phyloP scores from a whole-genome alignment of 2,797 vertebrate species.

The Cirrhinus mrigala region DNA sequence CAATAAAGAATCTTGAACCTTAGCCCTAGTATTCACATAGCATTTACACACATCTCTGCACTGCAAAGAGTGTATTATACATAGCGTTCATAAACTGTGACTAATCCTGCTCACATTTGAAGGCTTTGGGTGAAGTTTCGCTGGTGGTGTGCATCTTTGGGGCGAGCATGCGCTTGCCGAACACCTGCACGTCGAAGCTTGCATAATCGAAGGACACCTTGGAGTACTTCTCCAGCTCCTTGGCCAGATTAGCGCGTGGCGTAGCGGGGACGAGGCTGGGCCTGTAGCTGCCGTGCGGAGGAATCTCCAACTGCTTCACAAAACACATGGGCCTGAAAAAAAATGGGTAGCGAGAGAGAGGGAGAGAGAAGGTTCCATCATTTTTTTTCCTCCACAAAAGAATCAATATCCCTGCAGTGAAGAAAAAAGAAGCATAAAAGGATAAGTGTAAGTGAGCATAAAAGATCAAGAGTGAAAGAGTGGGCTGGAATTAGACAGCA shows the following conservation, averaged over 20 bases:
- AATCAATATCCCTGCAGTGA: slow-evolving; percentile 51
- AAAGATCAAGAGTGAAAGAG: slow-evolving; percentile 55
- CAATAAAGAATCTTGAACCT: slow-evolving; percentile 17
- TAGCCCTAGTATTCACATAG: background rate
- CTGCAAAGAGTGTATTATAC: slow-evolving; percentile 22
- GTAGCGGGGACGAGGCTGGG: slow-evolving; percentile 89
- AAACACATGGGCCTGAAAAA: slow-evolving; percentile 95
- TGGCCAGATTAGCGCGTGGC: slow-evolving; percentile 94
- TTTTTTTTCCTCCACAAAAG: slow-evolving; percentile 43
- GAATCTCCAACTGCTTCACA: slow-evolving; percentile 96
- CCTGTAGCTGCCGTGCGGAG: slow-evolving; percentile 92
- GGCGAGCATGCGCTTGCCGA: slow-evolving; percentile 96
- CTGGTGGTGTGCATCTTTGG: slow-evolving; percentile 98
- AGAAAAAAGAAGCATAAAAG: slow-evolving; percentile 48
- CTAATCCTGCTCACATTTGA: slow-evolving; percentile 89
- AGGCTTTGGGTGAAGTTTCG: slow-evolving; percentile 99
- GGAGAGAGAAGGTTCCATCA: slow-evolving; percentile 44
- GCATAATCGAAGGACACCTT: slow-evolving; percentile 99
- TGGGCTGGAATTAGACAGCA: slow-evolving; percentile 52
- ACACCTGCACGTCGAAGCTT: slow-evolving; percentile 99
- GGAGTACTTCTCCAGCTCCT: slow-evolving; percentile 99
- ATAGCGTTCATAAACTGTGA: slow-evolving; percentile 10
- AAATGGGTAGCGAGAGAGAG: slow-evolving; percentile 42
- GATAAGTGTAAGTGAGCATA: slow-evolving; percentile 56
- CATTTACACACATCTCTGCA: slow-evolving; percentile 6